A percentile compares a stretch with the other conserved stretches of the same genome.
These are phyloP conservation scores for Okapia johnstoni DNA, from an alignment of 2,113 vertebrate species.

Conservation along the genomic window DNA sequence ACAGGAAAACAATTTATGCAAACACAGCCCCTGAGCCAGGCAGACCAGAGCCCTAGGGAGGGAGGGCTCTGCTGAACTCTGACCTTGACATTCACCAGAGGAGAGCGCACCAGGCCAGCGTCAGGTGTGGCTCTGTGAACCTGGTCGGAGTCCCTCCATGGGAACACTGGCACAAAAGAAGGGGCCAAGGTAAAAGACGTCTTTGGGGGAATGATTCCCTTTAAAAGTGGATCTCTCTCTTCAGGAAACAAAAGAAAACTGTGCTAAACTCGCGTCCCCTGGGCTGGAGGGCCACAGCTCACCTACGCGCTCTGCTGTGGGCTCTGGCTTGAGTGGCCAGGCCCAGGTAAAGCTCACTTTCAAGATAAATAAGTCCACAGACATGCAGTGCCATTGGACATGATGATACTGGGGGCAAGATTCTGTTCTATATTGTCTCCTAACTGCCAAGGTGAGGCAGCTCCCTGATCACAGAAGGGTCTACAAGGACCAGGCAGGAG, in stretches of 20 bases:
- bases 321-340: not conserved
- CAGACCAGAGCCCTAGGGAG: not conserved
- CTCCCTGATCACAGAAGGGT: not conserved
- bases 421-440: not conserved
- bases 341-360: not conserved
- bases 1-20: constrained; percentile 24
- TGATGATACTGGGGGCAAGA: not conserved
- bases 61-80: not conserved
- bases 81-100: not conserved
- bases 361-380: constrained; percentile 14
- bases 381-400: not conserved
- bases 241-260: constrained; percentile 33
- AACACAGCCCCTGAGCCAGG: not conserved
- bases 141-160: not conserved
- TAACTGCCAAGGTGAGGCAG: not conserved
- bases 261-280: not conserved
- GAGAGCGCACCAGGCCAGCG: not conserved
- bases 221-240: not conserved
- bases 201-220: not conserved
- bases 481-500: not conserved
- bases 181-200: not conserved
- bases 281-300: not conserved
- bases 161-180: constrained; percentile 48
- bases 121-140: not conserved
- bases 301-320: not conserved